These are phyloP conservation scores for Peromyscus leucopus DNA, from an alignment of 2,113 vertebrate species.

Conservation along the genomic window DNA sequence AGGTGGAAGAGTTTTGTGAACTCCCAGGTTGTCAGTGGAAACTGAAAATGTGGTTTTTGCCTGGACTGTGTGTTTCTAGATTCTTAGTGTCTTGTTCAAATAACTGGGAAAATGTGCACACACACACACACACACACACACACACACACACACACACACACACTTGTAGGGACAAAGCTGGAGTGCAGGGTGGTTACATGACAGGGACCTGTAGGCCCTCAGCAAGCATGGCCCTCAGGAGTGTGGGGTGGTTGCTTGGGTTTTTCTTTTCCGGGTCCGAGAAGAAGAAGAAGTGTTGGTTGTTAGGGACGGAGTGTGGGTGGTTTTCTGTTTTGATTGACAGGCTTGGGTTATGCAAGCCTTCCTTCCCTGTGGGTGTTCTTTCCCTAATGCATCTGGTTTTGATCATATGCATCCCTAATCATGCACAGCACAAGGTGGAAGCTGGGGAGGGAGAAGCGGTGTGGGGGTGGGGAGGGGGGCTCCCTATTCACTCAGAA, in stretches of 20 bases:
- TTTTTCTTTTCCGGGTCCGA: neutral
- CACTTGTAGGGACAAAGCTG: neutral
- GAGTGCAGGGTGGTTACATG: neutral
- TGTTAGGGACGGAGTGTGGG: neutral
- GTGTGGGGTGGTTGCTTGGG: neutral
- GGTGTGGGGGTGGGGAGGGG: neutral
- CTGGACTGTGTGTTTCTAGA: neutral
- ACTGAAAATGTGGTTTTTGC: neutral
- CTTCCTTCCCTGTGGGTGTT: neutral
- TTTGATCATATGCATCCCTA: neutral
- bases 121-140: neutral
- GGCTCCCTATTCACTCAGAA: neutral
- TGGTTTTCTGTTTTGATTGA: neutral
- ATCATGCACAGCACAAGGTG: neutral
- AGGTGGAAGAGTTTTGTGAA: neutral
- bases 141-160: neutral
- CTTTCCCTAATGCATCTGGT: neutral
- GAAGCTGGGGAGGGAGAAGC: neutral
- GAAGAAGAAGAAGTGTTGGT: neutral
- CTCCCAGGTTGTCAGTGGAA: neutral
- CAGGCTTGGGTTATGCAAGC: neutral
- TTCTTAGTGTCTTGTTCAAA: neutral
- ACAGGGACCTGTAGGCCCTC: neutral
- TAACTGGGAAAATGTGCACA: neutral
- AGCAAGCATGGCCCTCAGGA: neutral